Base-by-base conservation (phyloP, 2,888 invertebrate genomes). In the Amphipoea lucens region DNA sequence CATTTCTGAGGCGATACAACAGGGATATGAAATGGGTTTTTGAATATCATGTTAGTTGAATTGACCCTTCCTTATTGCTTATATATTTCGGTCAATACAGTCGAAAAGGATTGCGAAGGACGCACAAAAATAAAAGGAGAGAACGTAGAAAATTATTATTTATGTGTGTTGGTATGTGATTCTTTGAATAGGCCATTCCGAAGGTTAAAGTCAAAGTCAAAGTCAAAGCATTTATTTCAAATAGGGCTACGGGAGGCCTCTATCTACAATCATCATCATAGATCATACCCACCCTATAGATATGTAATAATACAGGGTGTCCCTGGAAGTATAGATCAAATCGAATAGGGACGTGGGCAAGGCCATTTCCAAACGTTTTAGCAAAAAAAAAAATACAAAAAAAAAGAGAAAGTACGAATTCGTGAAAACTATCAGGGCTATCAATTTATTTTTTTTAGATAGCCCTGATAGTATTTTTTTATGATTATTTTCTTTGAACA, bases 31-130 rank as follows among this genome's bases (percentile, higher is more conserved):
- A 74, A 80, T 74, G 68, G 23, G 42, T 68, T 68, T 71, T 23
- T 69, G 74, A 74, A 80, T 77, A 63, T 62, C 72, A 66, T 87
- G 76, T 82, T 79, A 67, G 76, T 74, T 75, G n/a, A 78, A 84
- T 83, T 76, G 65, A 68, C 54, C 80, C 63, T 79, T 78, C 45
- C 74, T 78, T 84, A 78, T 74, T 86, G 70, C 78, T 84, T 80
- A 76, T 76, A 72, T 65, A 66, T 78, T 36, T 75, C n/a, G 20
- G 66, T 72, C 71, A 65, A 75, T 84, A 78, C 81, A 73, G 42
- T 54, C 11, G 23, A 72, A 29, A 48, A 14, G 48, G 48, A 5
- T 48, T 48, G 48, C 48, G 48, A 14, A 63, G 63, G 68, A n/a
- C 62, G 42, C 60, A n/a, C 7, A 48, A 29, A 74, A 86, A 69